A percentile compares a stretch with the other conserved stretches of the same genome.
phyloP scores from a whole-genome alignment of 2,113 vertebrate species.

The Ptilorrhoa leucosticta region DNA sequence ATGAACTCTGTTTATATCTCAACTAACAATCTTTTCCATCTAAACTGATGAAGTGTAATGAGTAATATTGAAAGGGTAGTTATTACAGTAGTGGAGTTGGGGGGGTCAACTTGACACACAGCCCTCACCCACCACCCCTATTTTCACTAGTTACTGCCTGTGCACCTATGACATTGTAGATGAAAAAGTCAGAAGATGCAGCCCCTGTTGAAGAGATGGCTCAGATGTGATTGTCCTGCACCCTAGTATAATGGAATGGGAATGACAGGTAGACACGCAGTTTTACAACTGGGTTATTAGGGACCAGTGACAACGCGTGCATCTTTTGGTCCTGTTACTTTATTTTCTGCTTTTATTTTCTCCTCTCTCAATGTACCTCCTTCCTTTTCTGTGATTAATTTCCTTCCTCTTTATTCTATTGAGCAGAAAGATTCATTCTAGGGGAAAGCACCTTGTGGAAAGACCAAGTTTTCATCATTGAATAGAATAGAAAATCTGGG shows the following conservation, averaged over 20 bases:
- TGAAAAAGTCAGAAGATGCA: not conserved
- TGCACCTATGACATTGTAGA: not conserved
- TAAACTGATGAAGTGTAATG: not conserved
- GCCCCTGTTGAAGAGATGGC: not conserved
- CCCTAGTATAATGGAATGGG: not conserved
- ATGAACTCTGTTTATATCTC: not conserved
- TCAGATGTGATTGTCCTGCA: not conserved
- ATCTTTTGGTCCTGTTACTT: not conserved
- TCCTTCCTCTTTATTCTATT: not conserved
- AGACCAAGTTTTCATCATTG: not conserved
- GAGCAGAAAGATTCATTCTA: not conserved
- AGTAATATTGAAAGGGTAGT: not conserved
- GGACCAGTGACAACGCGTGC: not conserved
- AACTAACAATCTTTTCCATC: not conserved
- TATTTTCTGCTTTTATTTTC: not conserved
- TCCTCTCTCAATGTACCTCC: not conserved
- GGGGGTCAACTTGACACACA: not conserved
- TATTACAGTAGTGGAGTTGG: not conserved
- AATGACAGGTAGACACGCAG: not conserved
- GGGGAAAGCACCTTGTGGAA: not conserved
- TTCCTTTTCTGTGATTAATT: not conserved
- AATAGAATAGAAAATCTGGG: not conserved
- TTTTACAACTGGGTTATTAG: not conserved
- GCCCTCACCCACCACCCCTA: accelerated
- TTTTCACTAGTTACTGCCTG: not conserved